These are phyloP conservation scores for Rhynchopsitta pachyrhyncha DNA, from an alignment of 2,113 vertebrate species.

Conservation along the genomic window DNA sequence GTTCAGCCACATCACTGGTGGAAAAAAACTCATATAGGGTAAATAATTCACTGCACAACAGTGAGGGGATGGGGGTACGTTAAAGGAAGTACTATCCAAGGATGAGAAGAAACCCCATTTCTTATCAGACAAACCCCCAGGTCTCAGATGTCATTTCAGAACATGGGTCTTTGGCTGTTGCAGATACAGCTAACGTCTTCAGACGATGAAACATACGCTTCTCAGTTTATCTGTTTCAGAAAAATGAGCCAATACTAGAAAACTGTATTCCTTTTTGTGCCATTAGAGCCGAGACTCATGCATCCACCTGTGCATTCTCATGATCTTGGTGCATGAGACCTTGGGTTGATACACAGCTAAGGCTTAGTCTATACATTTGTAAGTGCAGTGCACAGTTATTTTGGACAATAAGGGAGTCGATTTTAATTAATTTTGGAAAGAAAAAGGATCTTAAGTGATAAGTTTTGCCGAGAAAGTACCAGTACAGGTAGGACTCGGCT, in stretches of 20 bases:
- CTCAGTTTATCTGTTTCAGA: neutral
- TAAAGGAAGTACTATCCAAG: constrained; percentile 11
- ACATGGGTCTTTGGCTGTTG: neutral
- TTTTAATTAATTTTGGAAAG: neutral
- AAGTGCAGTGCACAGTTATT: neutral
- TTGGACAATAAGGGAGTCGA: neutral
- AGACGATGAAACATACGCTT: neutral
- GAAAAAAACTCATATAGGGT: neutral
- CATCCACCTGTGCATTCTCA: neutral
- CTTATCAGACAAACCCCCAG: constrained; percentile 5
- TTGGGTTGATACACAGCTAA: neutral
- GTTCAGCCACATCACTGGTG: neutral
- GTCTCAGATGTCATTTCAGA: constrained; percentile 38
- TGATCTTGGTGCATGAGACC: neutral
- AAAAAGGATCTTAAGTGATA: neutral
- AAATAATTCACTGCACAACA: constrained; percentile 4
- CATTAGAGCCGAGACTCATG: neutral
- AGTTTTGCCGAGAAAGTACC: neutral
- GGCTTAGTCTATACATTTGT: neutral
- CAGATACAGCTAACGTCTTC: neutral
- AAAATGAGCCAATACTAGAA: neutral
- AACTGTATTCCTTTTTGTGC: neutral
- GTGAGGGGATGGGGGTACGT: neutral
- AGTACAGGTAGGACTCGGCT: neutral
- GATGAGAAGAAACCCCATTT: constrained; percentile 28